Evolutionary conservation across 2,113 vertebrate species (phyloP), one percentile per base, ranked within the genome.

Genomic region (Laticauda laticaudata): DNA sequence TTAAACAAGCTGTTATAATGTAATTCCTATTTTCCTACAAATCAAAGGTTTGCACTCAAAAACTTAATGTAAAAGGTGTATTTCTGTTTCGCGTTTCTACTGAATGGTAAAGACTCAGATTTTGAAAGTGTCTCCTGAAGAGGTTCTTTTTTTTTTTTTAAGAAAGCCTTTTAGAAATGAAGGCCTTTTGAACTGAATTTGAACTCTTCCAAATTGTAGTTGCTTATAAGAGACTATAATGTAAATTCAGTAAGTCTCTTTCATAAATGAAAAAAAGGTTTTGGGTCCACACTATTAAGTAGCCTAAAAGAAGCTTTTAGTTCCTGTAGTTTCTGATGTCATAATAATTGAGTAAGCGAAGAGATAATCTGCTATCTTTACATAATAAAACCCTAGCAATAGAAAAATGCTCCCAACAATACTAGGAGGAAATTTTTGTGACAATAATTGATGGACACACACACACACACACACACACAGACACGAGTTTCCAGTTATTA

Each of bases 291-390:
- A 92, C 94, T 95, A 54, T 94, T 97, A 97, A 96, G 92, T 90
- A 96, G 95, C 94, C 93, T 96, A 96, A 96, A 56, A 97, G 94
- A 97, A 94, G 93, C 93, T 98, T 97, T 97, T 95, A 97, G 96
- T 95, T 94, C 90, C 95, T 96, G 90, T 92, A 93, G 95, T 96
- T 97, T 95, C 95, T 95, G 91, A 96, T 94, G 91, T 43, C 95
- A 95, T 0, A 3, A 93, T 34, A 95, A 93, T 88, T 0, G 57
- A 96, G 95, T 96, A 93, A 91, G 93, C 95, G 87, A 92, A 94
- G 45, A 97, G 95, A 97, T 94, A 93, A 96, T 95, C 91, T 96
- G 61, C 91, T 95, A 95, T 0, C 0, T 96, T 91, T 94, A 95
- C 95, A 64, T 93, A 96, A 96, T 94, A 96, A 95, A 91, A 96